phyloP scores from a whole-genome alignment of 2,797 vertebrate genomes.

The Sylvilagus floridanus region DNA sequence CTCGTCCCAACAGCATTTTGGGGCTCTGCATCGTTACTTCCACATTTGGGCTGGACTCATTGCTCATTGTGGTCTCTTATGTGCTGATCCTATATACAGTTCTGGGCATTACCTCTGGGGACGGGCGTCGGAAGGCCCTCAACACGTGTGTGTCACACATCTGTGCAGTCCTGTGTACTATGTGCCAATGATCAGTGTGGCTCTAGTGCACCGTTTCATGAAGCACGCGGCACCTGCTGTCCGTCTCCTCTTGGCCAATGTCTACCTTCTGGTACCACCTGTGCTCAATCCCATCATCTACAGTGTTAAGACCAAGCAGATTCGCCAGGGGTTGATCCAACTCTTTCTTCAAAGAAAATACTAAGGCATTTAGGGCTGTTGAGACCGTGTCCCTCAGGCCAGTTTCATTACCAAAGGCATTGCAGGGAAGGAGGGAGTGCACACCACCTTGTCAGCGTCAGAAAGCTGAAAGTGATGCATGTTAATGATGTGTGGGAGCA shows the following conservation, averaged over 20 bases:
- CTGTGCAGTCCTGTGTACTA: constrained; percentile 54
- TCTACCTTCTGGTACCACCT: constrained; percentile 63
- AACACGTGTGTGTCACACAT: constrained; percentile 71
- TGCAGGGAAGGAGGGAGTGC: neutral
- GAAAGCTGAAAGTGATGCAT: neutral
- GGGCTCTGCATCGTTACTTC: constrained; percentile 80
- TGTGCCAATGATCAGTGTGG: constrained; percentile 50
- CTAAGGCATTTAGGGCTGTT: rapidly evolving
- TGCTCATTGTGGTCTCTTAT: constrained; percentile 29
- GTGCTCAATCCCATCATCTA: constrained; percentile 73
- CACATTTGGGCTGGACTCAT: constrained; percentile 52
- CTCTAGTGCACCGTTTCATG: constrained; percentile 54
- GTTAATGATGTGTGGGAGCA: neutral
- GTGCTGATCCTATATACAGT: constrained; percentile 65
- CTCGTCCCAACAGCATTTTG: constrained; percentile 83
- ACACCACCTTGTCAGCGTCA: neutral
- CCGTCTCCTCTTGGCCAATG: constrained; percentile 33
- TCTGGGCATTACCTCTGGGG: constrained; percentile 59
- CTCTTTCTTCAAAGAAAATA: constrained; percentile 61
- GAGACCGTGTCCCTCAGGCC: neutral
- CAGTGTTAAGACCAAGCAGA: constrained; percentile 65
- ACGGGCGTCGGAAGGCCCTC: constrained; percentile 68
- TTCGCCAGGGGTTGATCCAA: constrained; percentile 7
- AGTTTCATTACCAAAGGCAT: neutral
- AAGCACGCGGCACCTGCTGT: constrained; percentile 29